phyloP scores from a whole-genome alignment of 2,113 vertebrate genomes.

The Myrmophylax atrothorax region DNA sequence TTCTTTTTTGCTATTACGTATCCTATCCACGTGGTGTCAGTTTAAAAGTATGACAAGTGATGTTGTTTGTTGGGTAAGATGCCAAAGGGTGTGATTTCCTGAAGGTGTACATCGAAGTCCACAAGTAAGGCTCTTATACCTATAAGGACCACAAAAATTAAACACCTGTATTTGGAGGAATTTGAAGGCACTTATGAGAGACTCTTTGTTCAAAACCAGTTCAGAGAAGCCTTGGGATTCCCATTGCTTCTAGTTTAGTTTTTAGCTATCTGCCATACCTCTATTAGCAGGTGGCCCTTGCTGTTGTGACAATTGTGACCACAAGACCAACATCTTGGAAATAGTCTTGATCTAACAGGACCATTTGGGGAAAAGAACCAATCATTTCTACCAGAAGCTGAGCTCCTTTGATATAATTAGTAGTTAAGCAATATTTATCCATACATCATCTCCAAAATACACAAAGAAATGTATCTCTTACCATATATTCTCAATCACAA shows the following conservation, averaged over 20 bases:
- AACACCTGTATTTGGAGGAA: not conserved
- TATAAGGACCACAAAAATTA: not conserved
- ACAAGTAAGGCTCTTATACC: not conserved
- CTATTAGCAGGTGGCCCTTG: not conserved
- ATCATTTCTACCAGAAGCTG: not conserved
- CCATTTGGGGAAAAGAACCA: not conserved
- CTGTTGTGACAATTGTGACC: not conserved
- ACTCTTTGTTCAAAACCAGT: not conserved
- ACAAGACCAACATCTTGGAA: not conserved
- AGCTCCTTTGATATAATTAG: not conserved
- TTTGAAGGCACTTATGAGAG: not conserved
- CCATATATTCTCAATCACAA: not conserved
- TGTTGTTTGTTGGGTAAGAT: not conserved
- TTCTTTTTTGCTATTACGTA: not conserved
- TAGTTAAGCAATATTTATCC: not conserved
- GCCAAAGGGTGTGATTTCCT: not conserved
- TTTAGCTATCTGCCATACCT: not conserved
- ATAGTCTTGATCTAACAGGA: not conserved
- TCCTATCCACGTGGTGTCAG: not conserved
- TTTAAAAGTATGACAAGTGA: not conserved
- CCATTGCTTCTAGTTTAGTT: not conserved
- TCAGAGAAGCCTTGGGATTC: not conserved
- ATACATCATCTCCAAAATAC: not conserved
- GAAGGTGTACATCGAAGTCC: fast-evolving
- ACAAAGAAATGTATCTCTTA: not conserved